Percentiles rank a stretch among this genome's conserved stretches.
These are phyloP conservation scores for Chrysomallon squamiferum DNA, from an alignment of 1,140 invertebrate genomes.

Conservation along the genomic window DNA sequence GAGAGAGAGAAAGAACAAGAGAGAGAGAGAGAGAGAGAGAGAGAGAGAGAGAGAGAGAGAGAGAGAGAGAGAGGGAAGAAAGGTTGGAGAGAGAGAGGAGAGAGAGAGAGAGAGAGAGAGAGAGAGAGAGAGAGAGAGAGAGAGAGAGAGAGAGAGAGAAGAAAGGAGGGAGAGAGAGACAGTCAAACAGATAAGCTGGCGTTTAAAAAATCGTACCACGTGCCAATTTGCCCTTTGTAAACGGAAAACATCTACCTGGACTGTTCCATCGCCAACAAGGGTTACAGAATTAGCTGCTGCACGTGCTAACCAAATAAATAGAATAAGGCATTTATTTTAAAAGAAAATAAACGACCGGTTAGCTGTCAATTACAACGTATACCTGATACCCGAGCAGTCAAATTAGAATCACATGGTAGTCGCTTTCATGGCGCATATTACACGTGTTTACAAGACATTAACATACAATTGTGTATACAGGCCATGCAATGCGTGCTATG, in stretches of 20 bases:
- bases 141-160: no score
- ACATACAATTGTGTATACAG: no score
- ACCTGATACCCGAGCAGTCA: constrained; percentile 1
- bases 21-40: no score
- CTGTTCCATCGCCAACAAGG: not conserved
- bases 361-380: constrained; percentile 5
- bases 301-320: constrained; percentile 8
- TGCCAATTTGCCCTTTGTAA: not conserved
- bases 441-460: no score
- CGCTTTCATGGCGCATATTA: no score
- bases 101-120: not conserved
- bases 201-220: no score
- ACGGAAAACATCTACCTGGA: not conserved
- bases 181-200: no score
- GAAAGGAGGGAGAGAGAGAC: no score
- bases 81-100: no score
- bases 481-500: no score
- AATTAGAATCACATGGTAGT: not conserved
- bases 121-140: no score
- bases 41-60: not conserved
- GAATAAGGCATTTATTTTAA: constrained; percentile 10
- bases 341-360: constrained; percentile 8
- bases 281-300: constrained; percentile 4
- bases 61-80: no score
- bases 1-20: not conserved